A percentile compares a stretch with the other conserved stretches of the same genome.
Conservation (phyloP, 2,888 invertebrate species). For the Helicoverpa assulta region DNA sequence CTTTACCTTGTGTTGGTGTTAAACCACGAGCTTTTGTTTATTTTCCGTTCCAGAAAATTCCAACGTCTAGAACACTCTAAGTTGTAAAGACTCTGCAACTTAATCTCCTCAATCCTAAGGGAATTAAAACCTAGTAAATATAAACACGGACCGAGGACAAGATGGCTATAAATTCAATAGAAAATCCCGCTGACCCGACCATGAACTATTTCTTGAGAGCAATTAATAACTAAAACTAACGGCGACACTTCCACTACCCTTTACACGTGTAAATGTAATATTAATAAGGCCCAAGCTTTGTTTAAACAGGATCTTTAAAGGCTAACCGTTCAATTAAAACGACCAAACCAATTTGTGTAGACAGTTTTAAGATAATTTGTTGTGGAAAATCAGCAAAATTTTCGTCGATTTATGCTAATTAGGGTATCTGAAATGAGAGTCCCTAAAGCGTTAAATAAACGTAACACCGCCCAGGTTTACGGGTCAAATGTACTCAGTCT, state of each 20-base stretch:
- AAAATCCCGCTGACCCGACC: constrained; percentile 49
- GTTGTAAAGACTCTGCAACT: constrained; percentile 15
- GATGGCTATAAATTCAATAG: constrained; percentile 39
- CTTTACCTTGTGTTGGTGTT: not conserved
- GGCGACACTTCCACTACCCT: not conserved
- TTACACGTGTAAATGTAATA: not conserved
- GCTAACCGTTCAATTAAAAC: constrained; percentile 5
- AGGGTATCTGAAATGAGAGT: constrained; percentile 6
- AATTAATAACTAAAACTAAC: constrained; percentile 29
- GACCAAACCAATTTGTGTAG: not conserved
- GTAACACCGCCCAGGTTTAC: not conserved
- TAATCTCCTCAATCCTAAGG: constrained; percentile 21
- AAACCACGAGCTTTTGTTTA: constrained; percentile 2
- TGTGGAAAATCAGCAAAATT: constrained; percentile 11
- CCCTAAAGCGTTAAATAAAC: constrained; percentile 6
- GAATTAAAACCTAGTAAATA: constrained; percentile 38
- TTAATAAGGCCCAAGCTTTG: not conserved
- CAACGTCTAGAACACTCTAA: constrained; percentile 2
- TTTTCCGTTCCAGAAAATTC: constrained; percentile 5
- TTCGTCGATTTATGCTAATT: constrained; percentile 13
- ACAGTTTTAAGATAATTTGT: constrained; percentile 3
- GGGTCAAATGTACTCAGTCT: constrained; percentile 10
- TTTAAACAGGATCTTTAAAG: not conserved
- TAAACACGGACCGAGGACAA: constrained; percentile 28
- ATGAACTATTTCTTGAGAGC: constrained; percentile 51